Evolutionary conservation across 2,797 vertebrate species (phyloP).

Genomic region (Labeo calbasu): DNA sequence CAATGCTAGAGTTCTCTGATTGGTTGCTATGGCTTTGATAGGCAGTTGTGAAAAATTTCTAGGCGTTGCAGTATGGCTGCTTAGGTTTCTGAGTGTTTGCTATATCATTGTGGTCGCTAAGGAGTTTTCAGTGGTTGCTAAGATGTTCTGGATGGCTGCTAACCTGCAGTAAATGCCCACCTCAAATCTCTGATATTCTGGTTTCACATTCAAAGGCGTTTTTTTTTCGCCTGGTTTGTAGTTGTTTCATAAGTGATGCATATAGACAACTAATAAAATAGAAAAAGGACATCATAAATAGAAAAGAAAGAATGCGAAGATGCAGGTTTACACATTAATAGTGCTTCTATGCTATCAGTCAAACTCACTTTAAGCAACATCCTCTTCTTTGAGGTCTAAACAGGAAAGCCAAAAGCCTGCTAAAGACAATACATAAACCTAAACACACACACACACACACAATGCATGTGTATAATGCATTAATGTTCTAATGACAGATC

Average conservation of each 20-base stretch:
- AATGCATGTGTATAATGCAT: not conserved
- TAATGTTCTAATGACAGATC: not conserved
- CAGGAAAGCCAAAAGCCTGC: not conserved
- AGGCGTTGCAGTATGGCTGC: no score
- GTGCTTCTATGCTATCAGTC: not conserved
- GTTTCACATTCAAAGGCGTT: not conserved
- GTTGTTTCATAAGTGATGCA: no score
- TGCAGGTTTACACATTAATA: not conserved
- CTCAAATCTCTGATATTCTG: not conserved
- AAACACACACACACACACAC: no score
- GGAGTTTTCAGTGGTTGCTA: no score
- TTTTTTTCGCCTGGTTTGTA: not conserved
- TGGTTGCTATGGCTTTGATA: not conserved
- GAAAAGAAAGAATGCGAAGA: not conserved
- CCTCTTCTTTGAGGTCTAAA: not conserved
- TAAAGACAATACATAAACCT: not conserved
- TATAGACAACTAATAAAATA: not conserved
- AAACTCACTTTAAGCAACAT: not conserved
- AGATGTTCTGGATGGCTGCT: not conserved
- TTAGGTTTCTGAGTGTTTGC: no score
- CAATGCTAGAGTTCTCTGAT: not conserved
- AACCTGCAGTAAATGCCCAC: not conserved
- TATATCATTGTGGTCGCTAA: no score
- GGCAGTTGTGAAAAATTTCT: no score
- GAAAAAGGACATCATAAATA: not conserved